Base-by-base conservation (phyloP, 2,113 vertebrate species). In the Trogon surrucura region DNA sequence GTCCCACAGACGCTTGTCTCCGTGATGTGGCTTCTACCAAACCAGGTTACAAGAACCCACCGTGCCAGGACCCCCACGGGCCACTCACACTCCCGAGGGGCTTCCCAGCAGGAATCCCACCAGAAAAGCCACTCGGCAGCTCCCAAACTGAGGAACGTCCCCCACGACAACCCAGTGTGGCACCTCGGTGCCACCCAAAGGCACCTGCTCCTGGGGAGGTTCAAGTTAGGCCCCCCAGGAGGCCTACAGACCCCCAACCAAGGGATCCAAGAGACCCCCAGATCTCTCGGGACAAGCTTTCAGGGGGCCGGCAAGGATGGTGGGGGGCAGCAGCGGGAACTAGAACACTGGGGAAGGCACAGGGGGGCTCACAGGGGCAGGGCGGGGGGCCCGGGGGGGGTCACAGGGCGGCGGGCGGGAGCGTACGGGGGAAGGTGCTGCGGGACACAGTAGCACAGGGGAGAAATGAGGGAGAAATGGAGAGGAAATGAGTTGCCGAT, bases 71-170 rank as follows among this genome's bases (percentile, higher is more conserved):
- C 4, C 17, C 25, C n/a, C n/a, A n/a, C n/a, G n/a, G n/a, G n/a
- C n/a, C n/a, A n/a, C n/a, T 23, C 47, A 16, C 21, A 32, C 5
- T 19, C 20, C 26, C 9, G 0, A 23, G 44, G 27, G 51, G 12
- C 5, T 84, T 77, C 44, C 44, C 32, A 0, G 1, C 9, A 19
- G 45, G 70, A 74, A 74, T 32, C 4, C 30, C 51, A 30, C 25
- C 54, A 13, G 58, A 27, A 26, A 29, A 17, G 3, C 6, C 72
- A 41, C 16, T 0, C 1, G 44, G 53, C 15, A 41, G 16, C 54
- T 47, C 27, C 3, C 7, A 6, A 4, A 9, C 54, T 0, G 0
- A 62, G 34, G 22, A 12, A 29, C 0, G 0, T 10, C 26, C 53
- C 84, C 58, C 9, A 5, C 13, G 10, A 12, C 10, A 2, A 23